Conservation (phyloP, 2,113 vertebrate genomes). For the Anas platyrhynchos region DNA sequence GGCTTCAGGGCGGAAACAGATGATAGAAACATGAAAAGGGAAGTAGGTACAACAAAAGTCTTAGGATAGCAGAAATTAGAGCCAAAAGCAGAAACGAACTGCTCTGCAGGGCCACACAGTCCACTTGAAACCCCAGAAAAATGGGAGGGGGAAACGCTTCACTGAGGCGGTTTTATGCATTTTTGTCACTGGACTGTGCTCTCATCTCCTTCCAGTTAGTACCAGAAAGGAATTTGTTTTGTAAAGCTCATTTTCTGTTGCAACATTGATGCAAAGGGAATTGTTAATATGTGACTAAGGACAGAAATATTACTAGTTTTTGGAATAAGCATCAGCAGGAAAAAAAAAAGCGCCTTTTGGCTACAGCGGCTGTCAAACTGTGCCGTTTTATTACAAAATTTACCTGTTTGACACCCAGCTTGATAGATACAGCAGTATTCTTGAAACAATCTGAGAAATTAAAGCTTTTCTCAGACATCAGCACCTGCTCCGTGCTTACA, state of each 20-base stretch:
- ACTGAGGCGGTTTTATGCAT: background rate
- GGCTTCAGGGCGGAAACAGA: conserved; percentile 17
- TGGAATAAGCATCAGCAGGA: background rate
- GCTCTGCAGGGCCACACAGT: background rate
- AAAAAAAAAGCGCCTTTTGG: background rate
- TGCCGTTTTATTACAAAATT: background rate
- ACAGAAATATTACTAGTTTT: background rate
- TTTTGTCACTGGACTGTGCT: background rate
- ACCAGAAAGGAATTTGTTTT: background rate
- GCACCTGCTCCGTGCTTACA: background rate
- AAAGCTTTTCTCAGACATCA: background rate
- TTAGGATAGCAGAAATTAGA: background rate
- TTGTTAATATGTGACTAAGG: background rate
- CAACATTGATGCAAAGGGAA: background rate
- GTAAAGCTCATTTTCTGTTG: background rate
- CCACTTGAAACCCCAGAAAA: background rate
- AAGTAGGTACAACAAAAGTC: conserved; percentile 6
- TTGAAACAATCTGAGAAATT: background rate
- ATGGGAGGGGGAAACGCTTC: background rate
- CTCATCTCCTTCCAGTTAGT: background rate
- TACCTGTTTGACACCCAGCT: accelerated
- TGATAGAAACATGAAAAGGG: background rate
- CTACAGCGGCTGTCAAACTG: background rate
- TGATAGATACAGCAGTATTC: background rate
- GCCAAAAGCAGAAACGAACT: conserved; percentile 13